These are phyloP conservation scores for Tenthredo scrophulariae DNA, from an alignment of 2,888 invertebrate species.

Conservation along the genomic window DNA sequence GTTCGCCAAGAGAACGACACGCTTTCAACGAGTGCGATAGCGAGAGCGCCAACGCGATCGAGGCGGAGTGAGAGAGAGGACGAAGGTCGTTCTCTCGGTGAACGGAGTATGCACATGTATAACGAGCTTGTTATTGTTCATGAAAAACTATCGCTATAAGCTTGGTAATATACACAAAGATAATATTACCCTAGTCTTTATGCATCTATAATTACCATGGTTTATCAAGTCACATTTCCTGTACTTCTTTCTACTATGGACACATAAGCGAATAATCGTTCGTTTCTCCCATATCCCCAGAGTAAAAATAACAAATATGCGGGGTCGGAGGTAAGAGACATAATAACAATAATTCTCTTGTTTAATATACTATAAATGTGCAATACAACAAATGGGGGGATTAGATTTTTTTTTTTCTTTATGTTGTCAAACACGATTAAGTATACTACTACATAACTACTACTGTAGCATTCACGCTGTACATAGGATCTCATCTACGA, in stretches of 20 bases:
- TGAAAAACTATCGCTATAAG: neutral
- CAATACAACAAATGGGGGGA: neutral
- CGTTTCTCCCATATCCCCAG: neutral
- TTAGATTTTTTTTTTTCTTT: neutral
- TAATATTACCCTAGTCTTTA: neutral
- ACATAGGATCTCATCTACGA: neutral
- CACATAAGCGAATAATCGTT: neutral
- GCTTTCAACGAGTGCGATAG: too few relatives aligned
- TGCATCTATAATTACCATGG: neutral
- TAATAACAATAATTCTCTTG: neutral
- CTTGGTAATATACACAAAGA: neutral
- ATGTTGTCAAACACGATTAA: neutral
- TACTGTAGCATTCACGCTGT: neutral
- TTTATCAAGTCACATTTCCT: neutral
- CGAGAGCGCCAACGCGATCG: too few relatives aligned
- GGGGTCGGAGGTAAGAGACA: neutral
- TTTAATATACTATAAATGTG: neutral
- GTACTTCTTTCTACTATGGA: neutral
- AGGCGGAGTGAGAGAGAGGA: too few relatives aligned
- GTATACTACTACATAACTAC: neutral
- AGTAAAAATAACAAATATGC: neutral
- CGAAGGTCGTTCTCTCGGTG: too few relatives aligned
- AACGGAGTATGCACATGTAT: too few relatives aligned
- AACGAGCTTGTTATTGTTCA: neutral
- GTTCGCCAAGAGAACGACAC: too few relatives aligned